phyloP scores from a whole-genome alignment of 2,888 invertebrate species.

The Hydrotaea diabolus region DNA sequence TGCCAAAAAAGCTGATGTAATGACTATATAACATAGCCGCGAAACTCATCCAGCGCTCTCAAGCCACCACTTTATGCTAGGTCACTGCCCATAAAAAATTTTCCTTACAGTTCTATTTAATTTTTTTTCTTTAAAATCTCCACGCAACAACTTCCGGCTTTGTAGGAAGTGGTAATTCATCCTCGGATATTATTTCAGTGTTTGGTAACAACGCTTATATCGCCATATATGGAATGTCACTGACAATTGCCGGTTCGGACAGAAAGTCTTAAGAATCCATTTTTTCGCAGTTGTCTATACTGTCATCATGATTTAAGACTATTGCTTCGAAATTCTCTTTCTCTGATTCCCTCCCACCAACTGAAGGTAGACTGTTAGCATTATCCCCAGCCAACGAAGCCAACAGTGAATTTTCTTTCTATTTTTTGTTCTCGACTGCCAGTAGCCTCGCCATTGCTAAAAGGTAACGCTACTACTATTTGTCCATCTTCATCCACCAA shows the following conservation, averaged over 20 bases:
- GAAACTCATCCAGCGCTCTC: too few relatives aligned
- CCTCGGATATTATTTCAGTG: constrained; percentile 92
- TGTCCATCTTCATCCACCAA: too few relatives aligned
- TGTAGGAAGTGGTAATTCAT: constrained; percentile 88
- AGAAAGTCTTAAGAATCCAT: constrained; percentile 76
- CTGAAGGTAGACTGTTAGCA: constrained; percentile 80
- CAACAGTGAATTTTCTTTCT: constrained; percentile 78
- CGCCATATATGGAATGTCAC: constrained; percentile 75
- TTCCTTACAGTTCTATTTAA: too few relatives aligned
- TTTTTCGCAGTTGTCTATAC: constrained; percentile 71
- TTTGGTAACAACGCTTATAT: constrained; percentile 82
- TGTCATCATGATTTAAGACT: constrained; percentile 64
- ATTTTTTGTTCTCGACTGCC: constrained; percentile 73
- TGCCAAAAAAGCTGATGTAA: too few relatives aligned
- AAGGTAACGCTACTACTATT: too few relatives aligned
- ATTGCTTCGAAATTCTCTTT: constrained; percentile 75
- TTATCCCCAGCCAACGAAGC: constrained; percentile 80
- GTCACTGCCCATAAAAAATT: too few relatives aligned
- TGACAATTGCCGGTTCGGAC: constrained; percentile 77
- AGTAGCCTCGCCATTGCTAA: too few relatives aligned
- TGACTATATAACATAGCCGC: too few relatives aligned
- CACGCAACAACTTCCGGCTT: too few relatives aligned
- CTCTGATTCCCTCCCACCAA: constrained; percentile 75
- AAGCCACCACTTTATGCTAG: too few relatives aligned
- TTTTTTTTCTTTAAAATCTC: too few relatives aligned